phyloP scores from a whole-genome alignment of 1,140 invertebrate species.

The Drosophila willistoni region DNA sequence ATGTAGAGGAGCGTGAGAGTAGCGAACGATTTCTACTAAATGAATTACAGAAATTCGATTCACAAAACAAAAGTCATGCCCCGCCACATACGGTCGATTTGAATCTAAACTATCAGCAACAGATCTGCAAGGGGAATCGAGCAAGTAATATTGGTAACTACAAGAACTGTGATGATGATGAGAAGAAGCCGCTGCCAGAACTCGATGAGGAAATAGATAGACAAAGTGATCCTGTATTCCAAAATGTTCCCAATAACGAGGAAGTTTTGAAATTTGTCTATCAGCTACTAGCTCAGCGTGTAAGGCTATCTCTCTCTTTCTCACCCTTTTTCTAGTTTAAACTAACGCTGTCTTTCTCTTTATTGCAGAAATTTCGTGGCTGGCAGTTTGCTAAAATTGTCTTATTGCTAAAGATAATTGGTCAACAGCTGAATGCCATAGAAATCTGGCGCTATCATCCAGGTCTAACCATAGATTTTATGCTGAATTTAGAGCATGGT shows the following conservation, averaged over 20 bases:
- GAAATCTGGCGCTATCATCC: slow-evolving; percentile 82
- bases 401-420: slow-evolving; percentile 72
- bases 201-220: slow-evolving; percentile 60
- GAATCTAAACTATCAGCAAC: slow-evolving; percentile 68
- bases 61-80: slow-evolving; percentile 58
- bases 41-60: slow-evolving; percentile 66
- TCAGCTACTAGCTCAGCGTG: slow-evolving; percentile 58
- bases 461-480: slow-evolving; percentile 70
- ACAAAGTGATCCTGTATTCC: slow-evolving; percentile 74
- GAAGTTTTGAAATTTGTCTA: slow-evolving; percentile 69
- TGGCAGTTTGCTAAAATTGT: slow-evolving; percentile 81
- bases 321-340: neutral
- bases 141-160: slow-evolving; percentile 78
- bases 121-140: slow-evolving; percentile 77
- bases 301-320: slow-evolving; percentile 23
- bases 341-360: neutral
- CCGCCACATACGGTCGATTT: slow-evolving; percentile 52
- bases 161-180: slow-evolving; percentile 72
- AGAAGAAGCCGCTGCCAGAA: slow-evolving; percentile 49
- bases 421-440: slow-evolving; percentile 70
- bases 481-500: slow-evolving; percentile 70
- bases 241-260: slow-evolving; percentile 75
- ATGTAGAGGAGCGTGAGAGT: slow-evolving; percentile 66
- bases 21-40: slow-evolving; percentile 66
- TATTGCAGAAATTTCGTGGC: slow-evolving; percentile 61